phyloP scores from a whole-genome alignment of 2,113 vertebrate genomes.

The Lepisosteus oculatus region DNA sequence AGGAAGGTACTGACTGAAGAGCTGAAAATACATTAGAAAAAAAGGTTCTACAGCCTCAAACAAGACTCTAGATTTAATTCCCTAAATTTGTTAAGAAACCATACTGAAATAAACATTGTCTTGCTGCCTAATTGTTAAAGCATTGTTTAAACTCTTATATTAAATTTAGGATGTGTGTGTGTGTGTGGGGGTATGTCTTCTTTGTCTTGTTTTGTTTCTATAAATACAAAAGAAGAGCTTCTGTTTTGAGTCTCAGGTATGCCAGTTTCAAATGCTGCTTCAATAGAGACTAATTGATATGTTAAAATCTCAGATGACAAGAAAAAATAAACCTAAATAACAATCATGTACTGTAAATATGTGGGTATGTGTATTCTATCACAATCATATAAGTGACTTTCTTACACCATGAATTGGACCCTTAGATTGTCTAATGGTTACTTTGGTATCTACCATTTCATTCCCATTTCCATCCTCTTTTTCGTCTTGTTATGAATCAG shows the following conservation, averaged over 20 bases:
- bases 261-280: not conserved
- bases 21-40: conserved; percentile 66
- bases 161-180: conserved; percentile 47
- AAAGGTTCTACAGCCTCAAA: conserved; percentile 67
- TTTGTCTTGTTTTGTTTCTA: conserved; percentile 27
- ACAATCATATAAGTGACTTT: conserved; percentile 53
- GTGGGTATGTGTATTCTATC: conserved; percentile 67
- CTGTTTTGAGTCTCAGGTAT: not conserved
- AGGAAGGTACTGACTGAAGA: conserved; percentile 66
- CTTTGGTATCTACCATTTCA: conserved; percentile 9
- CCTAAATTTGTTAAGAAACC: conserved; percentile 17
- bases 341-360: conserved; percentile 62
- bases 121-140: conserved; percentile 54
- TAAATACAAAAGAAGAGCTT: not conserved
- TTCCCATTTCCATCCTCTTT: conserved; percentile 31
- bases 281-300: no score
- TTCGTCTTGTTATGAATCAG: conserved; percentile 37
- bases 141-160: conserved; percentile 57
- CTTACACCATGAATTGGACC: conserved; percentile 45
- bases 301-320: no score
- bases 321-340: conserved; percentile 16
- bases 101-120: conserved; percentile 44
- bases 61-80: conserved; percentile 44
- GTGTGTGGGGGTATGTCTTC: no score
- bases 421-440: conserved; percentile 48